Evolutionary conservation across 1,140 invertebrate species (phyloP).

Genomic region (Dendrolimus kikuchii): DNA sequence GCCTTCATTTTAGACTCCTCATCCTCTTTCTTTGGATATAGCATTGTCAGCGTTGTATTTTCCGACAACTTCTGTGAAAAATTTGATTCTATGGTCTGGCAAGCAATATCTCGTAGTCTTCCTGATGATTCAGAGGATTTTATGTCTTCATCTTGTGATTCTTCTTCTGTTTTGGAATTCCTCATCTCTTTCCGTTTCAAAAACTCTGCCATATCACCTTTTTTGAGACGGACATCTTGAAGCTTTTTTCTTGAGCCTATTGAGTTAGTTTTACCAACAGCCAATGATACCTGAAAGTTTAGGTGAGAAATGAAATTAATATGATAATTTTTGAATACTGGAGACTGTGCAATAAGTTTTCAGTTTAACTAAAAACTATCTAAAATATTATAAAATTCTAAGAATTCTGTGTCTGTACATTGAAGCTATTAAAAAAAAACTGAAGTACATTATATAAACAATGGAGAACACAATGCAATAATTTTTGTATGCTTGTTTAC

Average conservation of each 20-base stretch:
- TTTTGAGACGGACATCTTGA: constrained; percentile 50
- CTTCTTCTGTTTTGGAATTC: constrained; percentile 28
- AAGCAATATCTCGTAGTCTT: constrained; percentile 48
- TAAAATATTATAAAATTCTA: too few species aligned
- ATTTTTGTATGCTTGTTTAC: too few species aligned
- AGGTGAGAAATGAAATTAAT: too few species aligned
- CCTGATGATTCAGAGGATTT: constrained; percentile 43
- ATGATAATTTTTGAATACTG: too few species aligned
- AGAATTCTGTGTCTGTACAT: too few species aligned
- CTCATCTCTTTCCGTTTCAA: constrained; percentile 52
- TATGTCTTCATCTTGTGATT: constrained; percentile 27
- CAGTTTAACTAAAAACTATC: too few species aligned
- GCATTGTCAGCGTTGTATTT: constrained; percentile 50
- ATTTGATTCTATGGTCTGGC: constrained; percentile 59
- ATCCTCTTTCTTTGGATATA: constrained; percentile 50
- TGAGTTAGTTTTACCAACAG: constrained; percentile 38
- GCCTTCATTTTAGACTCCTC: constrained; percentile 50
- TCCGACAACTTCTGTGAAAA: constrained; percentile 46
- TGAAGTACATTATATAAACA: too few species aligned
- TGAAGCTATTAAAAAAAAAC: too few species aligned
- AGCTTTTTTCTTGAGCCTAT: constrained; percentile 36
- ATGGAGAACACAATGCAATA: too few species aligned
- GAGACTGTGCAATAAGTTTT: too few species aligned
- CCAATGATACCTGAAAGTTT: constrained; percentile 15
- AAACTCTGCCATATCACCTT: constrained; percentile 66